These are phyloP conservation scores for Steatocranus sp. DNA, from an alignment of 2,797 vertebrate genomes.

Conservation along the genomic window DNA sequence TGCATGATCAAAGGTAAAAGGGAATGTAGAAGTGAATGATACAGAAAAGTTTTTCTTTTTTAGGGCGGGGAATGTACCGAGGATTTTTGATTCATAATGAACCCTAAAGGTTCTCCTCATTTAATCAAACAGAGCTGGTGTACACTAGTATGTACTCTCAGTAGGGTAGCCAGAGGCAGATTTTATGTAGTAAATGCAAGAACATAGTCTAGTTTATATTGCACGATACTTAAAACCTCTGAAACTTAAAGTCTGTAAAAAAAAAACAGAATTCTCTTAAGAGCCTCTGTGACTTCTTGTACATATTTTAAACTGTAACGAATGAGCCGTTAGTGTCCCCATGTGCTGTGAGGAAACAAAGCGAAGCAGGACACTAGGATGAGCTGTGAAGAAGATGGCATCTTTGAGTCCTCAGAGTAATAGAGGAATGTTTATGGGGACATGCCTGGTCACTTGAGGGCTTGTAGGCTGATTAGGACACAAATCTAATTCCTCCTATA, in stretches of 20 bases:
- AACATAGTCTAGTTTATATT: slow-evolving; percentile 5
- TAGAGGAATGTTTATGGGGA: slow-evolving; percentile 34
- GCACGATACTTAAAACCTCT: slow-evolving; percentile 19
- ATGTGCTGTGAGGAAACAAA: background rate
- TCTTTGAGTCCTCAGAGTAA: slow-evolving; percentile 19
- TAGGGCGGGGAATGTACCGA: background rate
- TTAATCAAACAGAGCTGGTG: background rate
- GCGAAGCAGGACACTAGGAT: slow-evolving; percentile 22
- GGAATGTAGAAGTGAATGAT: slow-evolving; percentile 3
- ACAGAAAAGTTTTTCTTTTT: background rate
- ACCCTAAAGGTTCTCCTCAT: background rate
- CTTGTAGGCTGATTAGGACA: slow-evolving; percentile 57
- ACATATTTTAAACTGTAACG: slow-evolving; percentile 29
- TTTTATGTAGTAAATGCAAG: slow-evolving; percentile 26
- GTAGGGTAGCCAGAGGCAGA: background rate
- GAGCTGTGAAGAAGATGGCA: slow-evolving; percentile 35
- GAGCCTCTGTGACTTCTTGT: slow-evolving; percentile 34
- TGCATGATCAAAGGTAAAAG: slow-evolving; percentile 57
- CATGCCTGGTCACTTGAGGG: slow-evolving; percentile 52
- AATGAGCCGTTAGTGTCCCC: slow-evolving; percentile 23
- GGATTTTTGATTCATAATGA: background rate
- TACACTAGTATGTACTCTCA: background rate
- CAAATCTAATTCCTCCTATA: slow-evolving; percentile 66
- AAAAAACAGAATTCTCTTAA: slow-evolving; percentile 8
- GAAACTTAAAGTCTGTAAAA: slow-evolving; percentile 24